Evolutionary conservation across 2,888 invertebrate species (phyloP).

Genomic region (Oeneis ivallda): DNA sequence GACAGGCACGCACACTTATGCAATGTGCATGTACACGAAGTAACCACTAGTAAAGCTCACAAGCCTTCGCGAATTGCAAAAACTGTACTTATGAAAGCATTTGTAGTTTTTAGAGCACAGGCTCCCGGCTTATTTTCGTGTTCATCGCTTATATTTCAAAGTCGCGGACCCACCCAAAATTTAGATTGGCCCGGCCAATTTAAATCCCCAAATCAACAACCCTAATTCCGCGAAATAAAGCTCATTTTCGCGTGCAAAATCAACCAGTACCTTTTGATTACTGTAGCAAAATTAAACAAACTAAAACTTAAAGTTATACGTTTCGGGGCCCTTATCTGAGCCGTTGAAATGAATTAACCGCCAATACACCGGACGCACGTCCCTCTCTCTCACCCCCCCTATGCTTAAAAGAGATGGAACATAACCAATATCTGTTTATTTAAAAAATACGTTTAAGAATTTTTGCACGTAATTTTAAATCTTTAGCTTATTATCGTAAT

Average conservation of each 20-base stretch:
- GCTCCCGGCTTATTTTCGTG: conserved; percentile 56
- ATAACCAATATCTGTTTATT: conserved; percentile 19
- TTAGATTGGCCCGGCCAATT: conserved; percentile 57
- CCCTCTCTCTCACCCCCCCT: conserved; percentile 27
- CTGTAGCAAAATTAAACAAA: conserved; percentile 46
- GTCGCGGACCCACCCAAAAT: conserved; percentile 64
- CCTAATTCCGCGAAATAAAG: conserved; percentile 41
- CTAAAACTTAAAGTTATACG: conserved; percentile 44
- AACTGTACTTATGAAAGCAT: background rate
- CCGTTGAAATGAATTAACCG: conserved; percentile 46
- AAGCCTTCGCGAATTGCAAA: too few species aligned
- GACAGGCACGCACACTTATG: too few species aligned
- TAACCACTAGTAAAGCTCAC: too few species aligned
- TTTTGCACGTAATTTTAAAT: conserved; percentile 27
- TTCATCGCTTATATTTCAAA: conserved; percentile 64
- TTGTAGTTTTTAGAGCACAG: background rate
- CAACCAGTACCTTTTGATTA: conserved; percentile 38
- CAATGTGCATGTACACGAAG: too few species aligned
- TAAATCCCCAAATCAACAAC: conserved; percentile 37
- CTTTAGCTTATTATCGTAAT: conserved; percentile 28
- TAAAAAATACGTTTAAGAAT: conserved; percentile 18
- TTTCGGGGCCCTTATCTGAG: conserved; percentile 42
- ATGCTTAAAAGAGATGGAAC: conserved; percentile 21
- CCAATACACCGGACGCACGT: conserved; percentile 36
- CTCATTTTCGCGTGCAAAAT: conserved; percentile 39